Conservation (phyloP, 1,140 invertebrate species). For the Chymomyza costata region DNA sequence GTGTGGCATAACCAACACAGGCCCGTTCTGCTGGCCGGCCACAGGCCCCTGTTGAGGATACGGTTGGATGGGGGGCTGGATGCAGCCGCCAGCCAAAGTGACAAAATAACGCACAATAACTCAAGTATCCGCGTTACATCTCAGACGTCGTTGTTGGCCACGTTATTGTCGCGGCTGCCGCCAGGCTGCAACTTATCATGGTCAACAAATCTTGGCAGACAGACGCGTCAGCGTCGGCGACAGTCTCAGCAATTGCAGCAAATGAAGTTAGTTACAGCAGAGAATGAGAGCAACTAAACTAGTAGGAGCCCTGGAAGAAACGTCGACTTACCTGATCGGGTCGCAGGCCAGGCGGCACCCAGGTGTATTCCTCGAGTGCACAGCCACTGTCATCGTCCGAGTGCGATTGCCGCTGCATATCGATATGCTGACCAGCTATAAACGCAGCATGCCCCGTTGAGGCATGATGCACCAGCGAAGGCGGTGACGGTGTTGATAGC, state of each 20-base stretch:
- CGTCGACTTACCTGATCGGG: conserved; percentile 91
- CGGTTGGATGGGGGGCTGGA: too few species aligned
- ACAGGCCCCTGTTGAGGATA: neutral
- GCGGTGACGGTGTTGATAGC: conserved; percentile 69
- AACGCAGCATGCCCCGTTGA: conserved; percentile 68
- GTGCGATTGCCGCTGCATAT: conserved; percentile 92
- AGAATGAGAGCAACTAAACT: neutral
- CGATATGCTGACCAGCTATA: conserved; percentile 77
- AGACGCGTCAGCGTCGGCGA: neutral
- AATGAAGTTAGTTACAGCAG: neutral
- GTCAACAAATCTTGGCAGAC: conserved; percentile 46
- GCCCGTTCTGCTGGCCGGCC: neutral
- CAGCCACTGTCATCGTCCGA: conserved; percentile 98
- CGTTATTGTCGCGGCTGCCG: too few species aligned
- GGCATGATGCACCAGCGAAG: conserved; percentile 72
- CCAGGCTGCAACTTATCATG: conserved; percentile 40
- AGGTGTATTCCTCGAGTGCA: conserved; percentile 97
- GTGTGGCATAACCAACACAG: conserved; percentile 10
- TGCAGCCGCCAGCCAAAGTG: conserved; percentile 23
- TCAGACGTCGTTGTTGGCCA: too few species aligned
- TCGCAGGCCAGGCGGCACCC: conserved; percentile 96
- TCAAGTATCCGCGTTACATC: conserved; percentile 31
- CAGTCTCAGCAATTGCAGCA: neutral
- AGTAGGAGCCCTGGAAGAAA: too few species aligned
- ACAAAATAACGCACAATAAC: conserved; percentile 64